Conservation (phyloP, 2,888 invertebrate genomes). For the Netelia fuscicornis region DNA sequence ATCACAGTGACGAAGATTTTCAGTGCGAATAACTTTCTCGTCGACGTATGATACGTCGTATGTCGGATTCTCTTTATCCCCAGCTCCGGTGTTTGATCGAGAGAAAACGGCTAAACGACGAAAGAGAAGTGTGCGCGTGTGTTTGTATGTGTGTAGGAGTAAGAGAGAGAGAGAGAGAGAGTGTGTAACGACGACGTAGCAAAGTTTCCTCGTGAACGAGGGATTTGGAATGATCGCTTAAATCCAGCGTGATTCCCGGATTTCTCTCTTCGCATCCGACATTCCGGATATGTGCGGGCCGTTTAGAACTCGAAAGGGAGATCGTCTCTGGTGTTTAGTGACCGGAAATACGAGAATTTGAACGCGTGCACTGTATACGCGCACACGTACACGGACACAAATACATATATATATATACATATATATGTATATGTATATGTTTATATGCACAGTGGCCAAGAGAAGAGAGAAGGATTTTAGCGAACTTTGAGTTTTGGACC, state of each 20-base stretch:
- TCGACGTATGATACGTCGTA: neutral
- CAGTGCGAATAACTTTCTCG: conserved; percentile 16
- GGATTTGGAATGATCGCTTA: conserved; percentile 52
- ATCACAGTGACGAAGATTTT: conserved; percentile 19
- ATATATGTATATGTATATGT: neutral
- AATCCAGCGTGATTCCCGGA: conserved; percentile 57
- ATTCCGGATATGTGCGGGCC: neutral
- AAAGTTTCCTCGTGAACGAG: conserved; percentile 54
- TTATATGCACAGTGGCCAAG: neutral
- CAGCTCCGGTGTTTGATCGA: neutral
- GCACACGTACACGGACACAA: neutral
- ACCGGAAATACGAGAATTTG: conserved; percentile 35
- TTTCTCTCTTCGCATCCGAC: conserved; percentile 6
- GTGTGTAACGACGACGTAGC: conserved; percentile 1
- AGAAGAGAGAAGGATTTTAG: conserved; percentile 4
- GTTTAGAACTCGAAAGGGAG: conserved; percentile 4
- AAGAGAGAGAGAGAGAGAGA: neutral
- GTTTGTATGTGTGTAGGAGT: neutral
- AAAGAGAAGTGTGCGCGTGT: neutral
- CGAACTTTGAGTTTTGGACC: conserved; percentile 6
- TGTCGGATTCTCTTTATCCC: neutral
- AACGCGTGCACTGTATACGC: conserved; percentile 12
- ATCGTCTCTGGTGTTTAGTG: conserved; percentile 48
- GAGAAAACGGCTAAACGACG: conserved; percentile 2
- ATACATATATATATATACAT: neutral